A percentile compares a stretch with the other conserved stretches of the same genome.
These are phyloP conservation scores for Trachelus tabidus DNA, from an alignment of 2,888 invertebrate species.

Conservation along the genomic window DNA sequence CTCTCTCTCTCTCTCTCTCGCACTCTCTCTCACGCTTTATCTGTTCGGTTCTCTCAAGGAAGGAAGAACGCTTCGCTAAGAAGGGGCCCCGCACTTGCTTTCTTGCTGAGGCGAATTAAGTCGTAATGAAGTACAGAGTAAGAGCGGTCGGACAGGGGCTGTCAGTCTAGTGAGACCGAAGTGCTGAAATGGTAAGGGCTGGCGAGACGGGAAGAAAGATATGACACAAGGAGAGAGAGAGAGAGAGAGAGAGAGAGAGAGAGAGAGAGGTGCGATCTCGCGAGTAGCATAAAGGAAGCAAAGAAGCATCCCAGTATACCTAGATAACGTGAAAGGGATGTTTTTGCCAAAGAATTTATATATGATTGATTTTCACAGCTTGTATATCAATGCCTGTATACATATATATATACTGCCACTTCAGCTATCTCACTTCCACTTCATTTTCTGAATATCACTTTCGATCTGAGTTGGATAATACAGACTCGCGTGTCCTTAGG, in stretches of 20 bases:
- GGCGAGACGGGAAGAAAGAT: background rate
- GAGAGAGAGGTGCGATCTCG: background rate
- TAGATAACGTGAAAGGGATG: background rate
- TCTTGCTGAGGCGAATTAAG: slow-evolving; percentile 47
- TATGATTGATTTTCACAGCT: background rate
- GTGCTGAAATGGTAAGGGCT: no score
- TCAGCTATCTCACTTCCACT: background rate
- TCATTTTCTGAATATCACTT: background rate
- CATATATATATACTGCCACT: background rate
- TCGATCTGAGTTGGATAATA: no score
- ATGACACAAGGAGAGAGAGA: slow-evolving; percentile 2
- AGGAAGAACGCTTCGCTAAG: slow-evolving; percentile 7
- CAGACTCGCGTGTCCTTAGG: no score
- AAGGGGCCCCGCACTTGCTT: slow-evolving; percentile 26
- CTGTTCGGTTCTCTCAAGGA: background rate
- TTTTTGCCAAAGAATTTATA: slow-evolving; percentile 3
- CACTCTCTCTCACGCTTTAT: slow-evolving; percentile 8
- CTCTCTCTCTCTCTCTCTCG: slow-evolving; percentile 15
- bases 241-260: slow-evolving; percentile 3
- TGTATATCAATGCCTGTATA: background rate
- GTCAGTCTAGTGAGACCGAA: background rate
- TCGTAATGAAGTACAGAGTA: slow-evolving; percentile 46
- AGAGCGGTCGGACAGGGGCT: slow-evolving; percentile 3
- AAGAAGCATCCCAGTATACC: no score
- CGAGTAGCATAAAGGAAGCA: no score